A percentile compares a stretch with the other conserved stretches of the same genome.
Evolutionary conservation across 2,888 invertebrate species (phyloP).

Genomic region (Bembecia ichneumoniformis): DNA sequence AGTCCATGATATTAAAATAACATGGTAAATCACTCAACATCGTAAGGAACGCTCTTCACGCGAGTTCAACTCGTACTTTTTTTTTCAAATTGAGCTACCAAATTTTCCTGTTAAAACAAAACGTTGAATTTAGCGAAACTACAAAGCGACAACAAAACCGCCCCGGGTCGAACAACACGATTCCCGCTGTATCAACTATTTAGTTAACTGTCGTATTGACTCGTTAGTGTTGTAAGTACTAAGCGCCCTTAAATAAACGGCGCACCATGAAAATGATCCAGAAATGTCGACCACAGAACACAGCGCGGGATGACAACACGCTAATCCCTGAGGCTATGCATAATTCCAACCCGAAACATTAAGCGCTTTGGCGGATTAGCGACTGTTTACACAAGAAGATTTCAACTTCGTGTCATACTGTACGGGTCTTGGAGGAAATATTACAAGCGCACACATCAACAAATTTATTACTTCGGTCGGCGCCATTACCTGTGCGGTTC

Average conservation of each 20-base stretch:
- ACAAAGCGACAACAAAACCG: not conserved
- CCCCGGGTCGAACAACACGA: not conserved
- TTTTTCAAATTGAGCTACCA: too few relatives aligned
- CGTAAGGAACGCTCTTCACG: too few relatives aligned
- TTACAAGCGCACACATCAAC: not conserved
- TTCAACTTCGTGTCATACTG: conserved; percentile 35
- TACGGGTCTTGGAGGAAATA: conserved; percentile 3
- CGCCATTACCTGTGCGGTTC: not conserved
- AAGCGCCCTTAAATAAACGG: not conserved
- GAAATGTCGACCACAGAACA: conserved; percentile 39
- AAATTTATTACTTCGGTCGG: not conserved
- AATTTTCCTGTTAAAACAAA: not conserved
- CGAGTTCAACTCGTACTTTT: too few relatives aligned
- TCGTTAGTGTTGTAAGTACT: not conserved
- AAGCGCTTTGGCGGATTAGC: conserved; percentile 55
- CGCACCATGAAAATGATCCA: conserved; percentile 33
- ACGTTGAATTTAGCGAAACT: not conserved
- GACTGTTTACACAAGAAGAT: conserved; percentile 51
- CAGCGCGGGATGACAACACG: conserved; percentile 55
- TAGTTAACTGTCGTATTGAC: not conserved
- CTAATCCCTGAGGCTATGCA: conserved; percentile 61
- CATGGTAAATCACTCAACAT: too few relatives aligned
- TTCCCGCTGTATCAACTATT: not conserved
- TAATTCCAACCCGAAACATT: conserved; percentile 61
- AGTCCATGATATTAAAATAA: too few relatives aligned